These are phyloP conservation scores for Clarias batrachus DNA, from an alignment of 2,113 vertebrate species.

Conservation along the genomic window DNA sequence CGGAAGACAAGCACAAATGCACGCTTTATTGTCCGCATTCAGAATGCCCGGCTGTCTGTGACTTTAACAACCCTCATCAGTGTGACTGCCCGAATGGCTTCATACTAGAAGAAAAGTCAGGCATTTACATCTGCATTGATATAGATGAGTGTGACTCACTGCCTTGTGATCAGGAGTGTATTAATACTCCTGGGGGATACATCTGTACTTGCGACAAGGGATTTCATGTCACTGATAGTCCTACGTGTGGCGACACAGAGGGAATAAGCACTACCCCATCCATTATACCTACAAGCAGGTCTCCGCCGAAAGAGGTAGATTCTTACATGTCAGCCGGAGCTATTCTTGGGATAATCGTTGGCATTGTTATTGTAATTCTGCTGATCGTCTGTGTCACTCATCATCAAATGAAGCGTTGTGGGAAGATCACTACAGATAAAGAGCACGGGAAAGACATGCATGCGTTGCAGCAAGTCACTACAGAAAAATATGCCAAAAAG, in stretches of 20 bases:
- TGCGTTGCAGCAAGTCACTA: conserved; percentile 47
- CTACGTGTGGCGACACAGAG: conserved; percentile 43
- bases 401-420: conserved; percentile 39
- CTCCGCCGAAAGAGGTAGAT: conserved; percentile 7
- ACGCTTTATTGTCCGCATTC: conserved; percentile 49
- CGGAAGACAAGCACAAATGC: conserved; percentile 43
- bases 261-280: conserved; percentile 23
- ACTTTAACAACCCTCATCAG: conserved; percentile 58
- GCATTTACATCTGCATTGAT: conserved; percentile 48
- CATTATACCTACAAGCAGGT: neutral
- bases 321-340: conserved; percentile 46
- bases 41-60: conserved; percentile 64
- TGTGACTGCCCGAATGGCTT: conserved; percentile 66
- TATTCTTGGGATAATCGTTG: conserved; percentile 64
- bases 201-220: conserved; percentile 60
- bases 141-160: conserved; percentile 53
- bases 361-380: conserved; percentile 52
- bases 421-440: conserved; percentile 51
- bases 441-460: conserved; percentile 51
- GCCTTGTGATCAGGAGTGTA: conserved; percentile 56
- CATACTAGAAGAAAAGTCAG: conserved; percentile 22
- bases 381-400: conserved; percentile 57
- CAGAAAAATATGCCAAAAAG: conserved; percentile 35
- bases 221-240: neutral
- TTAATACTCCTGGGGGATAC: conserved; percentile 63